Evolutionary conservation across 2,888 invertebrate species (phyloP).

Genomic region (Sceliomorpha sp.): DNA sequence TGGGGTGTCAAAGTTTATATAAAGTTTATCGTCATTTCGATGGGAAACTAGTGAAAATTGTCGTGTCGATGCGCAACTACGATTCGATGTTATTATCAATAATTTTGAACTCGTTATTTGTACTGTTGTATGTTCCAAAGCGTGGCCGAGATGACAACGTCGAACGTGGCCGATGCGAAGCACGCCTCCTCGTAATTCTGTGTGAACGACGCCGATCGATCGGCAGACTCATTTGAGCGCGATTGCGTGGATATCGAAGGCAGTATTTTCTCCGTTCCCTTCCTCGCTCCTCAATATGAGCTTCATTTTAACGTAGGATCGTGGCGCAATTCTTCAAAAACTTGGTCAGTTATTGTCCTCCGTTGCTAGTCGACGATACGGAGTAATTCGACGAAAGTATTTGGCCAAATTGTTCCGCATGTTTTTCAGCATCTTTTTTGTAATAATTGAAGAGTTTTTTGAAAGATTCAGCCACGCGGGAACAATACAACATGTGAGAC

Average conservation of each 20-base stretch:
- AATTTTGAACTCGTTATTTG: constrained; percentile 54
- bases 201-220: constrained; percentile 51
- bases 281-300: constrained; percentile 44
- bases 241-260: constrained; percentile 46
- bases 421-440: too few species aligned
- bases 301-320: constrained; percentile 35
- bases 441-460: constrained; percentile 10
- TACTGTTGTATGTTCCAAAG: constrained; percentile 35
- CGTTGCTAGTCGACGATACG: too few species aligned
- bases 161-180: constrained; percentile 31
- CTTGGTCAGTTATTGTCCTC: constrained; percentile 19
- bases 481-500: constrained; percentile 12
- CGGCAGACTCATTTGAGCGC: constrained; percentile 45
- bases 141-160: constrained; percentile 25
- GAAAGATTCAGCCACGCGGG: neutral
- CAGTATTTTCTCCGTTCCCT: constrained; percentile 41
- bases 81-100: constrained; percentile 51
- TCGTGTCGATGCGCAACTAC: constrained; percentile 22
- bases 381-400: too few species aligned
- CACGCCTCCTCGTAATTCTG: constrained; percentile 45
- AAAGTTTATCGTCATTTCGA: constrained; percentile 45
- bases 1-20: constrained; percentile 54
- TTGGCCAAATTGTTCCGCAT: too few species aligned
- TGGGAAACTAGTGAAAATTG: constrained; percentile 38
- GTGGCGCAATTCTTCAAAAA: constrained; percentile 17